phyloP scores from a whole-genome alignment of 2,888 invertebrate species.

The Helleia helle region DNA sequence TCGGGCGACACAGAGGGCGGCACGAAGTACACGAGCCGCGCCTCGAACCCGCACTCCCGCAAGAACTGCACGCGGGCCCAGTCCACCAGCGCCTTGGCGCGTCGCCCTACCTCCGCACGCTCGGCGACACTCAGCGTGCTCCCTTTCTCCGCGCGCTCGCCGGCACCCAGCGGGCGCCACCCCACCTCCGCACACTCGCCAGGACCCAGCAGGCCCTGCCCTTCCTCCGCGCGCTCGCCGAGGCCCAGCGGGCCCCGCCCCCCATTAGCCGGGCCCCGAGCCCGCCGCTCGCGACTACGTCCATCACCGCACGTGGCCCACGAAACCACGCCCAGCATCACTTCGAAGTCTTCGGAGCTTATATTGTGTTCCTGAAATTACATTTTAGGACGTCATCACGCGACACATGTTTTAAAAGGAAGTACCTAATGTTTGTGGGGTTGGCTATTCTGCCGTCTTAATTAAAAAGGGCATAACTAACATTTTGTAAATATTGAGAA shows the following conservation, averaged over 20 bases:
- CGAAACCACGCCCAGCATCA: slow-evolving; percentile 87
- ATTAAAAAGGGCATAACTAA: too few relatives aligned
- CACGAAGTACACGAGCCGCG: slow-evolving; percentile 79
- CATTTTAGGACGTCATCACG: too few relatives aligned
- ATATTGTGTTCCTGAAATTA: slow-evolving; percentile 70
- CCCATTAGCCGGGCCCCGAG: neutral
- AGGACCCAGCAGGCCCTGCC: too few relatives aligned
- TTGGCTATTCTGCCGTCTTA: too few relatives aligned
- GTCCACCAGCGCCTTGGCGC: slow-evolving; percentile 85
- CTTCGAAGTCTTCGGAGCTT: slow-evolving; percentile 77
- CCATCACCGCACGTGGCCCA: slow-evolving; percentile 92
- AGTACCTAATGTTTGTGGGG: too few relatives aligned
- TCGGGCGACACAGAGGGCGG: slow-evolving; percentile 79
- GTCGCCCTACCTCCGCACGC: slow-evolving; percentile 74
- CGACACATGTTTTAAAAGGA: too few relatives aligned
- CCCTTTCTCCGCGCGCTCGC: neutral
- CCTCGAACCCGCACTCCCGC: slow-evolving; percentile 70
- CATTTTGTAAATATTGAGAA: too few relatives aligned
- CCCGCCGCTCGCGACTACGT: slow-evolving; percentile 62
- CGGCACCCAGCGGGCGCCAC: slow-evolving; percentile 55
- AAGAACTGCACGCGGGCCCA: slow-evolving; percentile 81
- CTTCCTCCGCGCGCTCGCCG: too few relatives aligned
- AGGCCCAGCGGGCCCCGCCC: too few relatives aligned
- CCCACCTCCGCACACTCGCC: slow-evolving; percentile 74
- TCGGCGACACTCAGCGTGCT: slow-evolving; percentile 11